phyloP scores from a whole-genome alignment of 2,888 invertebrate species.

The Timandra comae region DNA sequence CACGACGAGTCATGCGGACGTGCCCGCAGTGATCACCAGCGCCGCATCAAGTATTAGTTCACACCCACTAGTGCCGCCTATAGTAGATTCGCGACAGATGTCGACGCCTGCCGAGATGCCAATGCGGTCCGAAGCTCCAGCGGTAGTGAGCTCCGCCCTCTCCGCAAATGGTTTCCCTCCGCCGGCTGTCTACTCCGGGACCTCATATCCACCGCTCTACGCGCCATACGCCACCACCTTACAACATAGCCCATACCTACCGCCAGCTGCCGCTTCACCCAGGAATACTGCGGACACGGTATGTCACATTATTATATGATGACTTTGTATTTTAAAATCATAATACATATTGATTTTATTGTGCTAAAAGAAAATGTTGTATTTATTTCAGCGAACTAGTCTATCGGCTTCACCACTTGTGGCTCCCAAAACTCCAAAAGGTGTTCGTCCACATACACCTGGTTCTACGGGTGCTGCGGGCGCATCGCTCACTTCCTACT shows the following conservation, averaged over 20 bases:
- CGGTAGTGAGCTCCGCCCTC: slow-evolving; percentile 79
- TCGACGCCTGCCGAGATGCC: slow-evolving; percentile 38
- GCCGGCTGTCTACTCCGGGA: slow-evolving; percentile 83
- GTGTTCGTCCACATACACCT: slow-evolving; percentile 65
- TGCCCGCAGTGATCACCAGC: slow-evolving; percentile 40
- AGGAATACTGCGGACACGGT: slow-evolving; percentile 77
- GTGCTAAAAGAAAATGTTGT: too few relatives aligned
- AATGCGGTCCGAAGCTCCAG: slow-evolving; percentile 51
- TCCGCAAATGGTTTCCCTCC: slow-evolving; percentile 78
- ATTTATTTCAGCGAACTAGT: slow-evolving; percentile 57
- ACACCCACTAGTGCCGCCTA: slow-evolving; percentile 50
- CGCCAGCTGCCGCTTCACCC: slow-evolving; percentile 79
- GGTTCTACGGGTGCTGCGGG: slow-evolving; percentile 63
- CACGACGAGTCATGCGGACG: slow-evolving; percentile 3
- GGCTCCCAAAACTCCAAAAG: slow-evolving; percentile 69
- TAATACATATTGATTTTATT: too few relatives aligned
- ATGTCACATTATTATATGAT: slow-evolving; percentile 25
- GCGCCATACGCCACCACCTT: slow-evolving; percentile 85
- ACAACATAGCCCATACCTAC: slow-evolving; percentile 84
- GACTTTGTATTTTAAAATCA: too few relatives aligned
- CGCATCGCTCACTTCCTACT: slow-evolving; percentile 75
- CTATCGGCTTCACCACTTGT: slow-evolving; percentile 70
- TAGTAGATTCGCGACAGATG: slow-evolving; percentile 54
- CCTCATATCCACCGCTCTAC: slow-evolving; percentile 80
- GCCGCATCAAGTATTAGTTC: slow-evolving; percentile 43